Base-by-base conservation (phyloP, 2,113 vertebrate genomes). In the Potamarius usumacintae region DNA sequence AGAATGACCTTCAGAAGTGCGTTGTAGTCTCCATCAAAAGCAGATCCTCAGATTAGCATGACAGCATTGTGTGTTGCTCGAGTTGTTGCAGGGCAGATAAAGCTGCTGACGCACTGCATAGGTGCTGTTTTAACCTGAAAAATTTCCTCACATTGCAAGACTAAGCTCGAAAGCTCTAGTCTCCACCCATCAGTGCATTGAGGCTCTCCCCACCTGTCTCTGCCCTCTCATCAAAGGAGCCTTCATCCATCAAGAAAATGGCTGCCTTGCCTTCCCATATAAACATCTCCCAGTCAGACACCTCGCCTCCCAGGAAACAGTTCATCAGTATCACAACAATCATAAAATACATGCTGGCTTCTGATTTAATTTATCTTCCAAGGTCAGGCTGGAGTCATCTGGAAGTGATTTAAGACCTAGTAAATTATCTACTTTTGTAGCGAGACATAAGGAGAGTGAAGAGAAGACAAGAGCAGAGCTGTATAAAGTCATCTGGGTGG, bases 251-350 rank as follows among this genome's bases (percentile, higher is more conserved):
- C 90, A 88, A 71, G 76, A 89, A 81, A 86, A 77, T 30, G 60
- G 48, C 80, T 30, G 20, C 53, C 30, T 81, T 90, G 67, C 78
- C 30, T 83, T 83, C 81, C 63, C 88, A 71, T 74, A 85, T 84
- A 90, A 88, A 89, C 84, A 88, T 77, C 89, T 89, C 81, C 60
- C 77, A 79, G 52, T 52, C 90, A 90, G 83, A 57, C 62, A 52
- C 78, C 57, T 83, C 79, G 58, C 63, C 85, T 92, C 82, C 88
- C 88, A 88, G 88, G 81, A 93, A 90, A 91, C 83, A 85, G 82
- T n/a, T 86, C 22, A 89, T 85, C 83, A 77, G 60, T 86, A 84
- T 77, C 76, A 83, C 88, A 90, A 85, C 84, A 85, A 63, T 87
- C 84, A 42, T 69, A 5, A 84, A 91, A 88, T 88, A 90, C 90